phyloP scores from a whole-genome alignment of 2,888 invertebrate species.

The Neoaliturus tenellus region DNA sequence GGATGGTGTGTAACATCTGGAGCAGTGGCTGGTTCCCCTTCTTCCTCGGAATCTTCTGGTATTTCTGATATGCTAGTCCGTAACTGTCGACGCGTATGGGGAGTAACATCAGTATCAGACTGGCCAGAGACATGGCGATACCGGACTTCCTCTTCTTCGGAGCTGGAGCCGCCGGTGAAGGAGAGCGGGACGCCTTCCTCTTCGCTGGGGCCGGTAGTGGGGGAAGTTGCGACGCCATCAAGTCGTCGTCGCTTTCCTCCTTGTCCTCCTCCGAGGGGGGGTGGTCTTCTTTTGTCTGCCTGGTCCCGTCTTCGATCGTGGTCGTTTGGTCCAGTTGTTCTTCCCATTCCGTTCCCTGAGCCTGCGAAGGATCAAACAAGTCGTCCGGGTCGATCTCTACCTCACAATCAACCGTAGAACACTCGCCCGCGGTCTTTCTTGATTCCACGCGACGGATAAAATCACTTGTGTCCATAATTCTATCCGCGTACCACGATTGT shows the following conservation, averaged over 20 bases:
- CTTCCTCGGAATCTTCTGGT: neutral
- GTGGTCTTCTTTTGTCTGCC: too few species aligned
- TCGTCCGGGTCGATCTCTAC: neutral
- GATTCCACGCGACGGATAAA: neutral
- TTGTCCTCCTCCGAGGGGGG: neutral
- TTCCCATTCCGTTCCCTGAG: neutral
- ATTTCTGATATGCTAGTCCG: neutral
- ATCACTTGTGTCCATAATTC: neutral
- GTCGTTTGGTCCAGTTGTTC: neutral
- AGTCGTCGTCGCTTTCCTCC: neutral
- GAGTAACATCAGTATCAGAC: neutral
- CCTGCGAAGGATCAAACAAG: neutral
- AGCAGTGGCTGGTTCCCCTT: neutral
- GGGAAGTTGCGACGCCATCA: neutral
- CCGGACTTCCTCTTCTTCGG: neutral
- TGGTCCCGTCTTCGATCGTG: too few species aligned
- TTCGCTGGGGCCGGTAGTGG: neutral
- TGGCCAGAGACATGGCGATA: neutral
- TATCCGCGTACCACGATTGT: neutral
- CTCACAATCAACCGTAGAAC: neutral
- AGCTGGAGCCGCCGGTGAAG: neutral
- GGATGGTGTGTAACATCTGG: neutral
- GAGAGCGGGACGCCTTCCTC: neutral
- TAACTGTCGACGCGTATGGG: neutral
- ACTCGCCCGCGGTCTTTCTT: neutral